Conservation (phyloP, 2,888 invertebrate species). For the Blera fallax region DNA sequence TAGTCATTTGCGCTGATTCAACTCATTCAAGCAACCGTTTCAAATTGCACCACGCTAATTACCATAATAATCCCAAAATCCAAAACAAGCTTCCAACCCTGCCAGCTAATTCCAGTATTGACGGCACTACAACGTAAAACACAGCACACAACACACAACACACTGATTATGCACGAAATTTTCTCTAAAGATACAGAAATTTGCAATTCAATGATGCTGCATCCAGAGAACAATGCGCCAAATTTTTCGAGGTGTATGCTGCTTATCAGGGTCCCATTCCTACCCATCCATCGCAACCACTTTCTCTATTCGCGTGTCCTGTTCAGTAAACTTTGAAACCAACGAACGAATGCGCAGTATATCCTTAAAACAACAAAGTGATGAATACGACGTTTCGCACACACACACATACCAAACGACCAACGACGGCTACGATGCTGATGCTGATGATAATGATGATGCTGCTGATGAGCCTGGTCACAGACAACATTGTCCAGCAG, state of each 20-base stretch:
- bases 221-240: constrained; percentile 52
- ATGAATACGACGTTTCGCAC: constrained; percentile 24
- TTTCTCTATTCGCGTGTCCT: not conserved
- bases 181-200: constrained; percentile 56
- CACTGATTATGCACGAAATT: constrained; percentile 49
- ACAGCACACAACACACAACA: constrained; percentile 1
- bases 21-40: constrained; percentile 3
- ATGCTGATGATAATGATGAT: constrained; percentile 38
- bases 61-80: constrained; percentile 51
- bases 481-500: constrained; percentile 63
- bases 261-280: constrained; percentile 17
- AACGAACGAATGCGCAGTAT: constrained; percentile 8
- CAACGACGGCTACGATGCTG: constrained; percentile 17
- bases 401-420: not conserved
- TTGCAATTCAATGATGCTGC: constrained; percentile 63
- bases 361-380: constrained; percentile 52
- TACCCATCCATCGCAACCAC: not conserved
- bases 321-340: constrained; percentile 40
- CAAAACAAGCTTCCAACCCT: constrained; percentile 13
- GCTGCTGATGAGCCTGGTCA: constrained; percentile 58
- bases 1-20: constrained; percentile 21
- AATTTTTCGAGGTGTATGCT: constrained; percentile 33
- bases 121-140: constrained; percentile 10
- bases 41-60: constrained; percentile 47
- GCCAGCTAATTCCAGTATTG: constrained; percentile 44